These are phyloP conservation scores for Galagoides demidoff DNA, from an alignment of 2,797 vertebrate species.

Conservation along the genomic window DNA sequence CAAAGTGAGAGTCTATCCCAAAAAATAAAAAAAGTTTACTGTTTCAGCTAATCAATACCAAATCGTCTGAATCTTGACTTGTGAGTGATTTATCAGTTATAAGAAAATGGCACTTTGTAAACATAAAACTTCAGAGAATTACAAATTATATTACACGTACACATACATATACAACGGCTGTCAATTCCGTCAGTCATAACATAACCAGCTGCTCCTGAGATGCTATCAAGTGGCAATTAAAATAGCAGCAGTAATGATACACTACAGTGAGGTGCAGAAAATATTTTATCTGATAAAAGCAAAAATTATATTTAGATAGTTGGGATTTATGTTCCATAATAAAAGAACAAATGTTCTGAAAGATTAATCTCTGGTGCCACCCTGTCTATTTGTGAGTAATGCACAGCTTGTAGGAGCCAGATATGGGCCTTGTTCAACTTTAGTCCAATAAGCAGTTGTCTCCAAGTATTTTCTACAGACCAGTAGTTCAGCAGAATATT, in stretches of 20 bases:
- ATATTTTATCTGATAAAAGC: constrained; percentile 73
- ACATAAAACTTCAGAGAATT: constrained; percentile 48
- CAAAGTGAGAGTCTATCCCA: too few species aligned
- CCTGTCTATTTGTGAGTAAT: constrained; percentile 50
- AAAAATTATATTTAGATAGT: constrained; percentile 76
- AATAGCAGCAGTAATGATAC: constrained; percentile 74
- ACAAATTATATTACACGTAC: constrained; percentile 51
- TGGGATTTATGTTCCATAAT: constrained; percentile 62
- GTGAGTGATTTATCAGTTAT: constrained; percentile 46
- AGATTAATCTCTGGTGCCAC: constrained; percentile 70
- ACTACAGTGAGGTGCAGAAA: constrained; percentile 64
- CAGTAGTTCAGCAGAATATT: neutral
- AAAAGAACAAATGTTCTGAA: constrained; percentile 71
- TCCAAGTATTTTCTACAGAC: neutral
- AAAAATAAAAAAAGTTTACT: too few species aligned
- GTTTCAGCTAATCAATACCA: constrained; percentile 25
- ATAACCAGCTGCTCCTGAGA: constrained; percentile 76
- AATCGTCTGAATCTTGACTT: constrained; percentile 28
- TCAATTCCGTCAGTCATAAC: constrained; percentile 68
- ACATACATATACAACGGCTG: constrained; percentile 61
- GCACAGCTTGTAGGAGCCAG: neutral
- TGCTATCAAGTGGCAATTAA: constrained; percentile 80
- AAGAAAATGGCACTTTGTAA: constrained; percentile 17
- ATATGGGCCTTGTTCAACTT: neutral
- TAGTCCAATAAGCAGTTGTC: neutral